Base-by-base conservation (phyloP, 92 coral and sea anemone genomes). In the Parazoanthus atlanticus region DNA sequence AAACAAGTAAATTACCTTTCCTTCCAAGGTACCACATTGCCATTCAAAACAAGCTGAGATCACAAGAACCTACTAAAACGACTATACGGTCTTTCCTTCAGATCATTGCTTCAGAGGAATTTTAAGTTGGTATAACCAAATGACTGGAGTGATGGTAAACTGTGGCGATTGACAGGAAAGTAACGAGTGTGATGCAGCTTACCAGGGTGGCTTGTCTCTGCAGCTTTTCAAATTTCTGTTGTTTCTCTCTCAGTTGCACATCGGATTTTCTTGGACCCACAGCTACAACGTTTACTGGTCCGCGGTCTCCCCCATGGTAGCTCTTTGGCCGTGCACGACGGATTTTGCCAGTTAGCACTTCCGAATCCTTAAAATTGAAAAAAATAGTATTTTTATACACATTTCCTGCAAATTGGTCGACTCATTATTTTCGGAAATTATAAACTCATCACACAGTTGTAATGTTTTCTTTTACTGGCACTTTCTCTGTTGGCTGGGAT, bases 181-280 rank as follows among this genome's bases (percentile, higher is more conserved):
- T n/a, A 52, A 12, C 26, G 36, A 34, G 31, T 0, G 31, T 26
- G 26, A 40, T 3, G 25, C 9, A 67, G 26, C 66, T 67, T 29
- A 84, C 87, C 76, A 84, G 31, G n/a, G 87, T 84, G 25, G 87
- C 87, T 74, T 69, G 87, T 69, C 76, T 84, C 78, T 84, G 87
- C 36, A 84, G 61, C 40, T 13, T 43, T 84, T 84, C 87, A 43
- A 38, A 84, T 70, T 40, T 84, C 30, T 84, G 66, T 72, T 84
- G 87, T 67, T 84, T 84, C 56, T 84, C 87, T 56, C 30, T 84
- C 38, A 69, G 31, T 36, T 84, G 87, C 15, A 38, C 66, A 69
- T 84, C 87, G 6, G 78, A 67, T 26, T 69, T 46, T 70, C 65
- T 84, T 28, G 87, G 31, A 64, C 78, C 78, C 29, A 16, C 40